A percentile compares a stretch with the other conserved stretches of the same genome.
Conservation (phyloP, 1,140 invertebrate genomes). For the Brachystomella parvula region DNA sequence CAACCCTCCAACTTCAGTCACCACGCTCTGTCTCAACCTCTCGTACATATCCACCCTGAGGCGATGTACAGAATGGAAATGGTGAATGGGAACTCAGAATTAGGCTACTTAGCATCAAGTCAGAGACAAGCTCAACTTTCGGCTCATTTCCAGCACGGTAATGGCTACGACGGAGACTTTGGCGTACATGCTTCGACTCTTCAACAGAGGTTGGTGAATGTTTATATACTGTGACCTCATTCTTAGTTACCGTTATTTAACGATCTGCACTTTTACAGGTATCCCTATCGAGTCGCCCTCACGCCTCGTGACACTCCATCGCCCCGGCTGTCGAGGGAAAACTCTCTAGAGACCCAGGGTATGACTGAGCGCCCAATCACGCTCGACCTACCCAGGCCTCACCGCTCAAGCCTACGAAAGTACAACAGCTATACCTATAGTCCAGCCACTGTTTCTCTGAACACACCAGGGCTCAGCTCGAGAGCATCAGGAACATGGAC, state of each 20-base stretch:
- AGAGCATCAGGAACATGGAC: slow-evolving; percentile 57
- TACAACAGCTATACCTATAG: slow-evolving; percentile 56
- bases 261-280: background rate
- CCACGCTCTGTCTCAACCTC: background rate
- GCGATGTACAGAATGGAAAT: slow-evolving; percentile 21
- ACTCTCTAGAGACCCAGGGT: slow-evolving; percentile 48
- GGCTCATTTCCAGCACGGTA: too few relatives aligned
- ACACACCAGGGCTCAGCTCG: slow-evolving; percentile 16
- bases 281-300: slow-evolving; percentile 42
- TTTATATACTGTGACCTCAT: too few relatives aligned
- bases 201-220: too few relatives aligned
- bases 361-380: slow-evolving; percentile 62
- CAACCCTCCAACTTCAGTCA: background rate
- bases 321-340: slow-evolving; percentile 49
- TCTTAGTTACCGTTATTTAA: too few relatives aligned
- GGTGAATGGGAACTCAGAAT: slow-evolving; percentile 24
- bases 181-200: too few relatives aligned
- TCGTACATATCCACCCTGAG: slow-evolving; percentile 14
- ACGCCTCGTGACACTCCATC: slow-evolving; percentile 41
- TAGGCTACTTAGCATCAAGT: slow-evolving; percentile 26
- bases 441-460: slow-evolving; percentile 13
- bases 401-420: slow-evolving; percentile 67
- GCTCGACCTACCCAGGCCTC: slow-evolving; percentile 50
- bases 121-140: too few relatives aligned
- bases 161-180: too few relatives aligned